Evolutionary conservation across 2,797 vertebrate genomes (phyloP), one percentile per base, ranked within the genome.

Genomic region (Acanthis flammea): DNA sequence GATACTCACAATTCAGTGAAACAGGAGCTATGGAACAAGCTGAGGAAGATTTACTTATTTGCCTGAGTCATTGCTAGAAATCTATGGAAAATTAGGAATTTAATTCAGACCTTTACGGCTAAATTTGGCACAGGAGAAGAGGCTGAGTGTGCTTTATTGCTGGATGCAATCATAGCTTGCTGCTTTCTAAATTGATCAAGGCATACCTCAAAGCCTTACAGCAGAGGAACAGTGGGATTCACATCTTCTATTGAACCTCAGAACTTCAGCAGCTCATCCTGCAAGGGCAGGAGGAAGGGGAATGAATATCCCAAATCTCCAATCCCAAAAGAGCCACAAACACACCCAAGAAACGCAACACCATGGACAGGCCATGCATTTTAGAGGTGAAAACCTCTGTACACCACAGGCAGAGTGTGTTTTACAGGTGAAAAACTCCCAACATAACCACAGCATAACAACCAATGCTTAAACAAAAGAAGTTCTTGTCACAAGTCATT

Each of bases 401-500:
- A 63, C 22, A 70, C 19, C 31, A 35, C 0, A 1, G 9, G 51
- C 27, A 77, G 70, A 66, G 57, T 4, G 1, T 24, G 24, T 45
- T 81, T 77, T 67, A 79, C 35, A 54, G 58, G 45, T 50, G 48
- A 57, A 91, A 93, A 61, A 35, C 35, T 86, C 58, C 22, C 44
- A 86, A 28, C 37, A 58, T 13, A 86, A 78, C 62, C 21, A 47
- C 31, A 51, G 24, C 12, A 35, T 0, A 7, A 68, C 47, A 92
- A 72, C 25, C 3, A 4, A 60, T 0, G 17, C 25, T 54, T 51
- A 48, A 93, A 71, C 30, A 67, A 83, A 71, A 45, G 37, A 57
- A 63, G 30, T 74, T 78, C 57, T 47, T 76, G 81, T 87, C 80
- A 76, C 17, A 9, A 88, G 51, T 62, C 92, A 86, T 55, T 94